Percentiles rank a stretch among this genome's conserved stretches.
phyloP scores from a whole-genome alignment of 2,888 invertebrate species.

The Hyles lineata region DNA sequence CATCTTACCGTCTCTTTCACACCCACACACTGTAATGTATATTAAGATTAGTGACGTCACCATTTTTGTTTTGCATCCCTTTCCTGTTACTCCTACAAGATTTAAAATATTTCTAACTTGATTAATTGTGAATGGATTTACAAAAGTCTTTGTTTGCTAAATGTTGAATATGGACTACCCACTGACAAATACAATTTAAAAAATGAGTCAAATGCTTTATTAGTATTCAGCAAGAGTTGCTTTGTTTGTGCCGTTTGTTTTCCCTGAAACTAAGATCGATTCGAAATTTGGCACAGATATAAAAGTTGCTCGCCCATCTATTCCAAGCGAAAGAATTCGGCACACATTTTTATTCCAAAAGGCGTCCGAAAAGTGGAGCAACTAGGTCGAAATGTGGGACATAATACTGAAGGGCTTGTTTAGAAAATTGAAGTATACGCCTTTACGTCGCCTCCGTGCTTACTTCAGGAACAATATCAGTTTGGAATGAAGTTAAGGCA shows the following conservation, averaged over 20 bases:
- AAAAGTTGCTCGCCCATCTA: constrained; percentile 11
- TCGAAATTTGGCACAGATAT: constrained; percentile 10
- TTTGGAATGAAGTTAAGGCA: background rate
- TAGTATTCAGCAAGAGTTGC: background rate
- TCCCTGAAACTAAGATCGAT: constrained; percentile 5
- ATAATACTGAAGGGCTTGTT: constrained; percentile 1
- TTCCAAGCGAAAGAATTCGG: constrained; percentile 11
- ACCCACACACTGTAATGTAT: too few relatives aligned
- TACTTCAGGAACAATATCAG: background rate
- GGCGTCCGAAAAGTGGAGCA: background rate
- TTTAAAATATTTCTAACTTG: too few relatives aligned
- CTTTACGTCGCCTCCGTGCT: background rate
- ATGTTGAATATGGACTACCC: too few relatives aligned
- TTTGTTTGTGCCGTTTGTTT: background rate
- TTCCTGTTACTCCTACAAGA: too few relatives aligned
- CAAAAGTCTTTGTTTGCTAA: too few relatives aligned
- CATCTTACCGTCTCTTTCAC: too few relatives aligned
- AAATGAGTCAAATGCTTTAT: too few relatives aligned
- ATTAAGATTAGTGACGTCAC: too few relatives aligned
- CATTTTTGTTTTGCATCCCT: too few relatives aligned
- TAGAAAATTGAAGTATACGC: background rate
- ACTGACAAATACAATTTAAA: too few relatives aligned
- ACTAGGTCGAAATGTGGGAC: background rate
- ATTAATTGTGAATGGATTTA: too few relatives aligned
- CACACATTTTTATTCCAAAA: constrained; percentile 2